Base-by-base conservation (phyloP, 2,888 invertebrate species). In the Drosophila suboccidentalis region DNA sequence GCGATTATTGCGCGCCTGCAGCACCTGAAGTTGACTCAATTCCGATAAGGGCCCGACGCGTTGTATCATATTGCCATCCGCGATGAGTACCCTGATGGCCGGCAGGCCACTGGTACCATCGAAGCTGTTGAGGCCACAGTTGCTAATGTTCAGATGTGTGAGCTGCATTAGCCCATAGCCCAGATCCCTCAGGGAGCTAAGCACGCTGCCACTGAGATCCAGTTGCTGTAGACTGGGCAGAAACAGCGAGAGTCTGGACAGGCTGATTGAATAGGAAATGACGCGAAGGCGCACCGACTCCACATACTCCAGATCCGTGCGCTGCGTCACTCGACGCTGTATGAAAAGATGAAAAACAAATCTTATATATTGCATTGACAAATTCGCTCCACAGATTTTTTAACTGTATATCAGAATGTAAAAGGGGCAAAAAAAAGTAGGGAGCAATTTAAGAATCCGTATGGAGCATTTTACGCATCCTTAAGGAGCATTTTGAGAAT, bases 101-200 rank as follows among this genome's bases (percentile, higher is more conserved):
- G 94, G 94, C 65, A 96, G 90, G 0, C 95, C 95, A 93, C 94
- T 94, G 6, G 95, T 94, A 8, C 96, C 96, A 82, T 96, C 96
- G 71, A 96, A 93, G 72, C 94, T 94, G 19, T 93, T 94, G 57
- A 96, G 90, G 0, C 95, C 94, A 86, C 96, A 96, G 46, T 95
- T 94, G 80, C 95, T 94, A 6, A 96, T 94, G 82, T 93, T 93
- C 54, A 95, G 89, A 49, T 91, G 90, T 73, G 87, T 90, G 17
- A 93, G 74, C 50, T 94, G 94, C 54, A 93, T 93, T 69, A 96
- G 92, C 26, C 95, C 95, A 74, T 94, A 95, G 19, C 96, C 96
- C 19, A 96, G 93, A 85, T 96, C 96, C 61, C 96, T 93, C 49
- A 96, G 90, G 0, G 96, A 95, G 5, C 94, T 93, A 1, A 96